Conservation (phyloP, 2,113 vertebrate genomes). For the Pelmatolapia mariae region DNA sequence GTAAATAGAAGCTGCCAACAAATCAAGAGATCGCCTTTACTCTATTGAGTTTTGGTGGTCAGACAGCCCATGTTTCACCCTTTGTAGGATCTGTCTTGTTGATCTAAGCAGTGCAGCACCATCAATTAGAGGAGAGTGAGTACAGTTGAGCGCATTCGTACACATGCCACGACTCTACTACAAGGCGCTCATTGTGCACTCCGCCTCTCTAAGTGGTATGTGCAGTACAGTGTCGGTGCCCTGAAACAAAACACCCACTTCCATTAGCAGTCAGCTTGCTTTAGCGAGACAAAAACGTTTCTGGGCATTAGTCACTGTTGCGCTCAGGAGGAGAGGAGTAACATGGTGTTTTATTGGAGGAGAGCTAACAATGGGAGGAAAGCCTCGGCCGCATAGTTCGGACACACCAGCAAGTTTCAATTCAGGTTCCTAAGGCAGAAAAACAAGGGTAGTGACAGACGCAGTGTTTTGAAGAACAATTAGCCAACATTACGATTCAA, state of each 20-base stretch:
- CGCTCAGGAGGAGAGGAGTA: conserved; percentile 59
- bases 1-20: conserved; percentile 4
- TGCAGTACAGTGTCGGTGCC: conserved; percentile 54
- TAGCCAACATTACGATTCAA: conserved; percentile 14
- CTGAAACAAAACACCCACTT: conserved; percentile 62
- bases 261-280: conserved; percentile 59
- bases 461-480: conserved; percentile 10
- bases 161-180: conserved; percentile 57
- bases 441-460: not conserved
- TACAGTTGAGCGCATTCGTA: conserved; percentile 58
- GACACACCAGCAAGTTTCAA: conserved; percentile 19
- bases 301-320: conserved; percentile 62
- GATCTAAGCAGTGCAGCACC: conserved; percentile 48
- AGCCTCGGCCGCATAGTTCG: conserved; percentile 44
- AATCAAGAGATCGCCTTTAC: not conserved
- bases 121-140: conserved; percentile 62
- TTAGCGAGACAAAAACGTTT: conserved; percentile 52
- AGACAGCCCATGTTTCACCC: conserved; percentile 46
- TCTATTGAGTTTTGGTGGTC: not conserved
- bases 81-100: conserved; percentile 49
- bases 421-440: conserved; percentile 43
- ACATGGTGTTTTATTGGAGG: conserved; percentile 57
- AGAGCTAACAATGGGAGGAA: conserved; percentile 74
- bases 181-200: conserved; percentile 68
- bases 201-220: conserved; percentile 59